Percentiles rank a stretch among this genome's conserved stretches.
Conservation (phyloP, 2,113 vertebrate genomes). For the Megaceryle maxima region DNA sequence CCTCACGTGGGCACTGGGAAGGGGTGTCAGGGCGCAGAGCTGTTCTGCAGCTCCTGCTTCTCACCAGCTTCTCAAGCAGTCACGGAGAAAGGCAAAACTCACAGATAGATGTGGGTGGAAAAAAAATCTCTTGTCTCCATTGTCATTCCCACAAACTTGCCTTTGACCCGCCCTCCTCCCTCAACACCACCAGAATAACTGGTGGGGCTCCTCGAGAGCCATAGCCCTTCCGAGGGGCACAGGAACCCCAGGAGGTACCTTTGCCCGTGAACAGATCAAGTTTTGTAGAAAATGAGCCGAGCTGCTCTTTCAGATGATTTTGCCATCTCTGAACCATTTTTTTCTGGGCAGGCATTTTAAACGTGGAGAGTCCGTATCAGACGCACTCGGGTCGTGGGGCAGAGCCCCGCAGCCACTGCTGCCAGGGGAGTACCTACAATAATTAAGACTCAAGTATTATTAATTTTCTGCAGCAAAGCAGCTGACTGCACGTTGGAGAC, state of each 20-base stretch:
- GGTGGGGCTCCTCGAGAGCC: fast-evolving
- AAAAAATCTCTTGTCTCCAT: not conserved
- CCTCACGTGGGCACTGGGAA: fast-evolving
- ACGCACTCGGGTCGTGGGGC: fast-evolving
- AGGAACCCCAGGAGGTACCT: fast-evolving
- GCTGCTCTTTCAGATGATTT: not conserved
- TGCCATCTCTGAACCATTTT: not conserved
- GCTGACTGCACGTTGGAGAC: not conserved
- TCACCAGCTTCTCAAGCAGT: not conserved
- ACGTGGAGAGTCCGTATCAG: not conserved
- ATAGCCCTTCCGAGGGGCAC: not conserved
- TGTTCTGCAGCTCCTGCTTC: fast-evolving
- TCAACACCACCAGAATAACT: fast-evolving
- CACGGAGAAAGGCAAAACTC: not conserved
- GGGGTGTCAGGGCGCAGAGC: fast-evolving
- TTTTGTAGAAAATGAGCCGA: not conserved
- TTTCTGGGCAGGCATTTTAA: not conserved
- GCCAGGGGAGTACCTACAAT: not conserved
- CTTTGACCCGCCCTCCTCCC: not conserved
- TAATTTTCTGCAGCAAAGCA: constrained; percentile 26
- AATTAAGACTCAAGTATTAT: not conserved
- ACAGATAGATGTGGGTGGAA: fast-evolving
- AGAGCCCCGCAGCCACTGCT: not conserved
- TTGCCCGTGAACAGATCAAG: not conserved
- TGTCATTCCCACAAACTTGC: not conserved